Base-by-base conservation (phyloP, 2,113 vertebrate species). In the Mola mola region DNA sequence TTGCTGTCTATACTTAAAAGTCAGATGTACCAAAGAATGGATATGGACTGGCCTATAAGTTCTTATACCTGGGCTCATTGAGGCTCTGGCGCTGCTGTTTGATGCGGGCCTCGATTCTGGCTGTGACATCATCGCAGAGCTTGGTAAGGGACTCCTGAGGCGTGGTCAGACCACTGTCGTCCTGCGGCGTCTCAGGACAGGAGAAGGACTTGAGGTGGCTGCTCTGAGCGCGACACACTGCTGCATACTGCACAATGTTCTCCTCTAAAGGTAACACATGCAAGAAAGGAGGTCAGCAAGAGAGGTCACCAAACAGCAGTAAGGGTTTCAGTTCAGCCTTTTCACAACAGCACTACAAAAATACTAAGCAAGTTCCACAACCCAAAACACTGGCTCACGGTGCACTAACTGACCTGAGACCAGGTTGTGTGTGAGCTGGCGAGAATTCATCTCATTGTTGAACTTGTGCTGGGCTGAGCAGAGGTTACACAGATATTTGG, bases 401-500 rank as follows among this genome's bases (percentile, higher is more conserved):
- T 20, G 1, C 2, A 16, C 10, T 16, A 20, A 75, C 91, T 89
- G 41, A 95, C 95, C 94, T 74, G 89, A 67, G 43, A 81, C 81
- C 15, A 87, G 61, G 46, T 66, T 81, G 67, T 88, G 87, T 10
- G 41, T 88, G 33, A 92, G 89, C 44, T 89, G 93, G 13, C 92
- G 89, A 4, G 93, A 94, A 66, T 80, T 90, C 91, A 92, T 94
- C 80, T 93, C 93, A 4, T 92, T 94, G 33, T 94, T 92, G 84
- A 96, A 97, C 81, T 93, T 92, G 76, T 95, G 94, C 66, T 96
- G 95, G 7, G 92, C 93, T 10, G 93, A 94, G 50, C 96, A 96
- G 43, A 97, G 93, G 41, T 93, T 84, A 65, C 96, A 91, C 19
- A 96, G 78, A 62, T 95, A 96, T 78, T 92, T 92, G 73, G 94